Evolutionary conservation across 2,888 invertebrate species (phyloP).

Genomic region (Cantharis nigra): DNA sequence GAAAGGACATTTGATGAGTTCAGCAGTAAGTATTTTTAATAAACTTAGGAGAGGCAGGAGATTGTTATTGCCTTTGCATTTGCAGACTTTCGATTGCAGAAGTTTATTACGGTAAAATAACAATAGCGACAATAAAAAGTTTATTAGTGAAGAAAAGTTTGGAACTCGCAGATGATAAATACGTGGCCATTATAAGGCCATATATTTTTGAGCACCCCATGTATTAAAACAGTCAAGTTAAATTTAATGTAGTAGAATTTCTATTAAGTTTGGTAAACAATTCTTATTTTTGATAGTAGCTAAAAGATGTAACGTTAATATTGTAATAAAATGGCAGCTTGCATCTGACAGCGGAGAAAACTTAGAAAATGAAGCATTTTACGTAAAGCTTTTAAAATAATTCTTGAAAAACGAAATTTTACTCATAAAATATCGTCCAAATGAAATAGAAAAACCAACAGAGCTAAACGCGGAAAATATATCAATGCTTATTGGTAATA

Average conservation of each 20-base stretch:
- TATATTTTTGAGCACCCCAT: neutral
- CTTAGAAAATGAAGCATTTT: conserved; percentile 15
- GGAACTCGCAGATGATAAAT: neutral
- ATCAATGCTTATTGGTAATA: conserved; percentile 52
- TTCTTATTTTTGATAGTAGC: neutral
- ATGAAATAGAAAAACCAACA: conserved; percentile 32
- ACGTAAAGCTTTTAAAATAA: conserved; percentile 25
- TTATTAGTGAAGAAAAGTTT: neutral
- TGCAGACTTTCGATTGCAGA: neutral
- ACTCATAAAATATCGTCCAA: conserved; percentile 27
- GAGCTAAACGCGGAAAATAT: conserved; percentile 43
- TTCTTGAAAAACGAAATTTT: conserved; percentile 24
- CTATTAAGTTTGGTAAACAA: neutral
- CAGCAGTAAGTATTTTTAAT: neutral
- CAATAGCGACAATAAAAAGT: neutral
- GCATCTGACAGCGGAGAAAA: conserved; percentile 1
- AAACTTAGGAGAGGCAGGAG: neutral
- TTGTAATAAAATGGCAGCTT: neutral
- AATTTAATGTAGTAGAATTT: neutral
- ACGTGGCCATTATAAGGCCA: neutral
- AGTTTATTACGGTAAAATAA: neutral
- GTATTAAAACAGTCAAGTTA: neutral
- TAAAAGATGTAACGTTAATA: conserved; percentile 3
- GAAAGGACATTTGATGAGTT: neutral
- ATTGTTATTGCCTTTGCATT: neutral